Conservation (phyloP, 2,888 invertebrate species). For the Nomada ferruginata region DNA sequence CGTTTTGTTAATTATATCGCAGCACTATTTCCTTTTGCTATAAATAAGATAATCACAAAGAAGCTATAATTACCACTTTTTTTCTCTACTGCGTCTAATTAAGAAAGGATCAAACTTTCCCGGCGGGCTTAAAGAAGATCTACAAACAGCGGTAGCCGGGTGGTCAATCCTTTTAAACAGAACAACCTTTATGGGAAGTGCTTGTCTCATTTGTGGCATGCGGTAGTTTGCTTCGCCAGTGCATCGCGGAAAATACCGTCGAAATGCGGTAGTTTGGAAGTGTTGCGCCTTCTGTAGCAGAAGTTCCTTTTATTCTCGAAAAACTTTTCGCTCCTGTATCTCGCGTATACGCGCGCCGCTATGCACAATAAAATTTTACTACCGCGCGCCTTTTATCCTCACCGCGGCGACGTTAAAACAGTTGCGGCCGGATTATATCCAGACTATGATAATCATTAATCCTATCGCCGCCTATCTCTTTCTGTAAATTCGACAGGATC, state of each 20-base stretch:
- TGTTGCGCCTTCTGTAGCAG: constrained; percentile 35
- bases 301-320: constrained; percentile 46
- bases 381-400: constrained; percentile 18
- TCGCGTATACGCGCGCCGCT: constrained; percentile 25
- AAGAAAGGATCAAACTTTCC: constrained; percentile 31
- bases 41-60: no score
- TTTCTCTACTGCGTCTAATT: no score
- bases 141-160: constrained; percentile 39
- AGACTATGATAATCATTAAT: constrained; percentile 45
- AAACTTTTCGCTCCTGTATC: constrained; percentile 50
- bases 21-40: no score
- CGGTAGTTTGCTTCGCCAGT: constrained; percentile 50
- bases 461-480: background rate
- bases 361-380: constrained; percentile 53
- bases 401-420: constrained; percentile 17
- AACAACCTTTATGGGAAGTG: constrained; percentile 52
- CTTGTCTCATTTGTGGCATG: constrained; percentile 66
- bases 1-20: no score
- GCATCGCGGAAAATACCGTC: constrained; percentile 52
- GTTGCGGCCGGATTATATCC: constrained; percentile 29
- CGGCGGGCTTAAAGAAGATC: constrained; percentile 24
- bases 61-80: no score
- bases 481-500: constrained; percentile 26
- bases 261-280: constrained; percentile 60
- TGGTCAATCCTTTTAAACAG: constrained; percentile 61